A percentile compares a stretch with the other conserved stretches of the same genome.
These are phyloP conservation scores for Beroe ovata DNA, from an alignment of 37 sponge, comb jelly and placozoan species.

Conservation along the genomic window DNA sequence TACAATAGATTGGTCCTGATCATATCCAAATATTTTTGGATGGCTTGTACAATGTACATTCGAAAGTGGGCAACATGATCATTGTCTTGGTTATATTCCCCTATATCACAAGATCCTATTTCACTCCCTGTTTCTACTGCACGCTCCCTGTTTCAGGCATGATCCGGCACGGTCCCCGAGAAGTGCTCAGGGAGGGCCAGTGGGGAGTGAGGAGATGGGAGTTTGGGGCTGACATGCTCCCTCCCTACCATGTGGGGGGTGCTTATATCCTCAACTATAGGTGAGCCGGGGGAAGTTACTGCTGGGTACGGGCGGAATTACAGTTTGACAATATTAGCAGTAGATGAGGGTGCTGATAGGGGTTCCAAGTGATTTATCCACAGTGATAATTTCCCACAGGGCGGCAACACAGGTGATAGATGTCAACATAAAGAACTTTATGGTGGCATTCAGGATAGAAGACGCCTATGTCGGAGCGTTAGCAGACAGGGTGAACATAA, in stretches of 20 bases:
- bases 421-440: not conserved
- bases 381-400: constrained; percentile 1
- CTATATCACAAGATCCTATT: no score
- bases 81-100: no score
- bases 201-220: constrained; percentile 50
- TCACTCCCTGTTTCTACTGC: no score
- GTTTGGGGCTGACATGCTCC: not conserved
- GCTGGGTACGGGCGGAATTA: no score
- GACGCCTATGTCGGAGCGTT: constrained; percentile 46
- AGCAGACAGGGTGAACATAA: constrained; percentile 26
- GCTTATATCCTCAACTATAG: constrained; percentile 2
- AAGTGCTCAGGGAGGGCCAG: constrained; percentile 63
- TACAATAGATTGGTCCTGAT: no score
- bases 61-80: no score
- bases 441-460: constrained; percentile 62
- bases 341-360: no score
- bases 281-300: no score
- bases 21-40: no score
- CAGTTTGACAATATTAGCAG: no score
- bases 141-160: constrained; percentile 64
- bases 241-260: constrained; percentile 45
- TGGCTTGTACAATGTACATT: no score
- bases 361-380: no score
- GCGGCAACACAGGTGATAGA: constrained; percentile 39
- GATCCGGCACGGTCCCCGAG: constrained; percentile 48